phyloP scores from a whole-genome alignment of 2,797 vertebrate genomes.

The Anguilla megastoma region DNA sequence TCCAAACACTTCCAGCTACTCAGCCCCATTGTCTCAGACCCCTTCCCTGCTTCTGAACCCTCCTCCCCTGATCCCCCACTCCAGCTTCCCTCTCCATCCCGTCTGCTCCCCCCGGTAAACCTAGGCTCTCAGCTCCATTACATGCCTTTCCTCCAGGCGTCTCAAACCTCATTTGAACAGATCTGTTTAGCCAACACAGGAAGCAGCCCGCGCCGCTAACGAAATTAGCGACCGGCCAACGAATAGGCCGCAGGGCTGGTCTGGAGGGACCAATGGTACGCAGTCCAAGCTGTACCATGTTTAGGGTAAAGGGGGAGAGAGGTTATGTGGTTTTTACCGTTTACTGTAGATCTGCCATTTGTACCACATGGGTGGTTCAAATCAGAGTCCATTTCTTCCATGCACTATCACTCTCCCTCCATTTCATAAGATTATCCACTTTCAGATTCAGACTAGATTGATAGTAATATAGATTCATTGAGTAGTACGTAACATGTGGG shows the following conservation, averaged over 20 bases:
- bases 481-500: neutral
- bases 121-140: slow-evolving; percentile 65
- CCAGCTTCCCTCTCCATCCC: neutral
- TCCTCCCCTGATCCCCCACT: neutral
- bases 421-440: slow-evolving; percentile 17
- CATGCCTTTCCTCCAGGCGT: slow-evolving; percentile 73
- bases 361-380: neutral
- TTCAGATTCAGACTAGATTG: slow-evolving; percentile 4
- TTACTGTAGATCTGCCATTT: slow-evolving; percentile 7
- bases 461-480: neutral
- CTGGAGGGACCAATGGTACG: slow-evolving; percentile 70
- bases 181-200: slow-evolving; percentile 77
- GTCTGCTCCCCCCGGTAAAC: neutral
- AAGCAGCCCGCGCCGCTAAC: slow-evolving; percentile 73
- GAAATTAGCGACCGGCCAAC: slow-evolving; percentile 51
- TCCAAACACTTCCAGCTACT: neutral
- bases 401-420: neutral
- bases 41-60: neutral
- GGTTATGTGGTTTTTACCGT: neutral
- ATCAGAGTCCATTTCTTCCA: neutral
- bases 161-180: slow-evolving; percentile 75
- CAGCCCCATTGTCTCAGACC: neutral
- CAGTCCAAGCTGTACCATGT: slow-evolving; percentile 34
- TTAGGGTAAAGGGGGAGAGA: neutral
- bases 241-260: slow-evolving; percentile 11